Base-by-base conservation (phyloP, 2,888 invertebrate species). In the Incurvaria masculella region DNA sequence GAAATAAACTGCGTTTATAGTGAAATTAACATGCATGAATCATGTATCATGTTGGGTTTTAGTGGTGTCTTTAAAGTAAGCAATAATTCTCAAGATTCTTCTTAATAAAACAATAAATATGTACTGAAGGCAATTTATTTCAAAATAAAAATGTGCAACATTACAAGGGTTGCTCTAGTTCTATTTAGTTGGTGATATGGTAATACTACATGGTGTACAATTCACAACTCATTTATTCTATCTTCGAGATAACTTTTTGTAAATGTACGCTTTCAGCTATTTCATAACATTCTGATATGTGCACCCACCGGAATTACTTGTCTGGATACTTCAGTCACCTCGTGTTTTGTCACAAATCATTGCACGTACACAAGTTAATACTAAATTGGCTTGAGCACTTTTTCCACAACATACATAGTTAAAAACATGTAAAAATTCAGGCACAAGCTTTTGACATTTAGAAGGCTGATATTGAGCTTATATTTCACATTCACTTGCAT, bases 381-480 rank as follows among this genome's bases (percentile, higher is more conserved):
- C 33, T 33, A 33, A 14, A 33, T 6, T 8, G 33, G 11, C 33
- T 33, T 6, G 33, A 33, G 33, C 33, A 33, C 8, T 4, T 33
- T 3, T 6, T 42, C 5, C 42, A 42, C n/a, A 42, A 21, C n/a
- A 39, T 17, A 39, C 14, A 39, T 21, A 21, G 19, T 42, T 21
- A 42, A 11, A 21, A 21, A 42, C 5, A 10, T 42, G 18, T 41
- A 20, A 42, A 21, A 39, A 10, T 5, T 41, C 17, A 42, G 42
- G 42, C 42, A 42, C 42, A 42, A 42, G 42, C 42, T 33, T 8
- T 8, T n/a, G 14, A 33, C 33, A 33, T 33, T 33, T 8, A 33
- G 14, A 14, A 14, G 11, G 14, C 14, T 33, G 33, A 33, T 23
- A 23, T 23, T 23, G 23, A 23, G 23, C 23, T 4, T 33, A 33